Evolutionary conservation across 2,113 vertebrate species (phyloP).

Genomic region (Colistium nudipinnis): DNA sequence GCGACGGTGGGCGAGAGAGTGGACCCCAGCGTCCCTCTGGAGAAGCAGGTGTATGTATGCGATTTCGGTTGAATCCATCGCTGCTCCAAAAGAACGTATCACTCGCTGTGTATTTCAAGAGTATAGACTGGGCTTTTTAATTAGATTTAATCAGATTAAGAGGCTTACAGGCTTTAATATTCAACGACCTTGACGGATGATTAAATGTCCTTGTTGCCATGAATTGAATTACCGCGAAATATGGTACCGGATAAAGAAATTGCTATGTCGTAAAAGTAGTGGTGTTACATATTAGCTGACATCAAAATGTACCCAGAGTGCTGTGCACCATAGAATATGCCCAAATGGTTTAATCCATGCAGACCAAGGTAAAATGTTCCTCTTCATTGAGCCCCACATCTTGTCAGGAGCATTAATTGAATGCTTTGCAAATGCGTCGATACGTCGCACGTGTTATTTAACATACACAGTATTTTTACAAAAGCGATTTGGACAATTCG

Average conservation of each 20-base stretch:
- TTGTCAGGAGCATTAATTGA: neutral
- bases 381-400: neutral
- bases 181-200: neutral
- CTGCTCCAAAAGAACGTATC: neutral
- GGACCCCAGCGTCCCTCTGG: slow-evolving; percentile 90
- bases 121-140: neutral
- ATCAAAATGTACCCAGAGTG: neutral
- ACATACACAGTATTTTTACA: neutral
- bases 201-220: slow-evolving; percentile 7
- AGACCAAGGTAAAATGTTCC: neutral
- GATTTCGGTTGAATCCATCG: neutral
- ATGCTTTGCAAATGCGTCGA: slow-evolving; percentile 5
- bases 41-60: slow-evolving; percentile 94
- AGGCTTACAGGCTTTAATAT: slow-evolving; percentile 5
- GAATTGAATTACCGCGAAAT: slow-evolving; percentile 9
- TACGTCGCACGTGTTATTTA: neutral
- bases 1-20: slow-evolving; percentile 89
- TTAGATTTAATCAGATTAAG: slow-evolving; percentile 35
- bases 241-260: slow-evolving; percentile 11
- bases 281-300: neutral
- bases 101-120: neutral
- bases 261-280: neutral
- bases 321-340: neutral
- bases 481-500: slow-evolving; percentile 11
- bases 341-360: neutral